A percentile compares a stretch with the other conserved stretches of the same genome.
These are phyloP conservation scores for Orgyia antiqua DNA, from an alignment of 2,888 invertebrate genomes.

Conservation along the genomic window DNA sequence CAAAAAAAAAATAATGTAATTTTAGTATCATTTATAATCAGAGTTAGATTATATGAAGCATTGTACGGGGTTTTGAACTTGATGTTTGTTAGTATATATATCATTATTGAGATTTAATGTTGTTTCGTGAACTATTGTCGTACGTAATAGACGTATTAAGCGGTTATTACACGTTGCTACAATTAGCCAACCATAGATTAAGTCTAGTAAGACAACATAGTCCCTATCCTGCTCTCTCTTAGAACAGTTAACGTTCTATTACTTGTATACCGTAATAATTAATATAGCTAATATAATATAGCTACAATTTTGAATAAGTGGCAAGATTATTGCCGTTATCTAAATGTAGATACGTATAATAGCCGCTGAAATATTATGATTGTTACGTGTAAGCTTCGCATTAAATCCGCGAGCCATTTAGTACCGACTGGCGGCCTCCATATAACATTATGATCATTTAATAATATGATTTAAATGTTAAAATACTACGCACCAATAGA, in stretches of 20 bases:
- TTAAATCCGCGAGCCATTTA: conserved; percentile 22
- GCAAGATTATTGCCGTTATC: too few relatives aligned
- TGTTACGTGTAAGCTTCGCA: conserved; percentile 45
- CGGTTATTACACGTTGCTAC: too few relatives aligned
- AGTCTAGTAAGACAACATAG: too few relatives aligned
- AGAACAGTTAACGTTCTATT: too few relatives aligned
- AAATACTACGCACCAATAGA: conserved; percentile 44
- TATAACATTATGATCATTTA: conserved; percentile 29
- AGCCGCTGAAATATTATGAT: too few relatives aligned
- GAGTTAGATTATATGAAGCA: conserved; percentile 50
- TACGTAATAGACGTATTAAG: conserved; percentile 36
- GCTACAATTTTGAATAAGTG: too few relatives aligned
- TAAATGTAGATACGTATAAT: too few relatives aligned
- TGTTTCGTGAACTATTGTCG: conserved; percentile 51
- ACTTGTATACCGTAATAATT: too few relatives aligned
- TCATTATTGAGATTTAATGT: conserved; percentile 55
- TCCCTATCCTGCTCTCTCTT: too few relatives aligned
- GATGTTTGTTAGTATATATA: conserved; percentile 66
- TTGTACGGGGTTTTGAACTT: conserved; percentile 54
- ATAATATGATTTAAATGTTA: conserved; percentile 30
- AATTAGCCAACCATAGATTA: too few relatives aligned
- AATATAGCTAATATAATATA: too few relatives aligned
- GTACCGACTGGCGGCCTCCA: background rate
- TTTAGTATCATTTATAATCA: conserved; percentile 48
- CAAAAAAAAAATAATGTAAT: conserved; percentile 42